Conservation (phyloP, 30 jellyfish, hydroid and myxozoan genomes). For the Hydractinia symbiolongicarpus region DNA sequence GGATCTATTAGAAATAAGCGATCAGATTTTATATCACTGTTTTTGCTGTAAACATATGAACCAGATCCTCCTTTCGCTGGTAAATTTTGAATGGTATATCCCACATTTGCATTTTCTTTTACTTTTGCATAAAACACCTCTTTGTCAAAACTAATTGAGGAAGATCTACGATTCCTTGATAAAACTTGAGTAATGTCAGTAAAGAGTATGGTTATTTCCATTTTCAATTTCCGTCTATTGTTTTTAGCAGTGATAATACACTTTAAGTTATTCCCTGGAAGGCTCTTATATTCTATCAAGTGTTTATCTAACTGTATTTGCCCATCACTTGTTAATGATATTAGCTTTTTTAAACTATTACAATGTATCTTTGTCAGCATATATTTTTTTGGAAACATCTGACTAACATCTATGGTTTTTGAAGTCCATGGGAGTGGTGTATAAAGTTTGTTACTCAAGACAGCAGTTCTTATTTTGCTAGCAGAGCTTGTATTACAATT, state of each 20-base stretch:
- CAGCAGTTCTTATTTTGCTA: neutral
- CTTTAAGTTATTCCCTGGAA: neutral
- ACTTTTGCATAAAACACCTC: slow-evolving; percentile 18
- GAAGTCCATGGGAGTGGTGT: neutral
- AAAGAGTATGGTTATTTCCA: neutral
- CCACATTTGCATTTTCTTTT: slow-evolving; percentile 20
- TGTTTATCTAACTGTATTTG: neutral
- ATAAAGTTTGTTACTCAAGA: neutral
- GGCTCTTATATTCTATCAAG: neutral
- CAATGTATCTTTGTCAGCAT: slow-evolving; percentile 3
- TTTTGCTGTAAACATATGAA: slow-evolving; percentile 2
- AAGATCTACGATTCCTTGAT: slow-evolving; percentile 4
- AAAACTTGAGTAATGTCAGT: neutral
- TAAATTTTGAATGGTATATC: slow-evolving; percentile 10
- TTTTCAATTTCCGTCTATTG: neutral
- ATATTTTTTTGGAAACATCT: slow-evolving; percentile 1
- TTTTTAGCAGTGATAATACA: slow-evolving; percentile 1
- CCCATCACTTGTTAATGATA: neutral
- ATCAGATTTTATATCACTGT: slow-evolving; percentile 16
- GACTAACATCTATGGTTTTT: neutral
- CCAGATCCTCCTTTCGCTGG: slow-evolving; percentile 28
- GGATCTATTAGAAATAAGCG: slow-evolving; percentile 11
- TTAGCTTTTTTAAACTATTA: neutral
- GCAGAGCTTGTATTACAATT: neutral
- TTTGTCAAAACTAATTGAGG: slow-evolving; percentile 21